A percentile compares a stretch with the other conserved stretches of the same genome.
Conservation (phyloP, 2,888 invertebrate genomes). For the Aromia moschata region DNA sequence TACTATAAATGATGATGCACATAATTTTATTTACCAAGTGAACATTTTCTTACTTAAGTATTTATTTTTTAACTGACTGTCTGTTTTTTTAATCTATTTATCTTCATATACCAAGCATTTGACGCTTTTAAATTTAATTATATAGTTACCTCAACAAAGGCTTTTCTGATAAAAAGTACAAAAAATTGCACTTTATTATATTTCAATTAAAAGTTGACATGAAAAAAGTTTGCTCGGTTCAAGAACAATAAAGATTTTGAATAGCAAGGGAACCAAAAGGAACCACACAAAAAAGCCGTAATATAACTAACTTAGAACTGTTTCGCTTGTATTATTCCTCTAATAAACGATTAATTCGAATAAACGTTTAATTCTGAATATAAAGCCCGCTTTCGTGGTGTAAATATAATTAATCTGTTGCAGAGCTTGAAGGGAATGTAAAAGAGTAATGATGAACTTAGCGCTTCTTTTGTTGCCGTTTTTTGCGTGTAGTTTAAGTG, state of each 20-base stretch:
- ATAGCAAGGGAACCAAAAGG: slow-evolving; percentile 23
- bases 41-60: too few species aligned
- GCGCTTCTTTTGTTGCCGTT: slow-evolving; percentile 50
- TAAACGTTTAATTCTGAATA: slow-evolving; percentile 55
- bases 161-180: background rate
- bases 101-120: slow-evolving; percentile 13
- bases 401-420: slow-evolving; percentile 52
- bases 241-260: slow-evolving; percentile 24
- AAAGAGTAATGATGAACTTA: slow-evolving; percentile 52
- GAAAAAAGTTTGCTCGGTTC: slow-evolving; percentile 15
- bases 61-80: too few species aligned
- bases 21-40: too few species aligned
- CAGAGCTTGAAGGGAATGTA: slow-evolving; percentile 49
- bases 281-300: slow-evolving; percentile 32
- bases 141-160: background rate
- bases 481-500: slow-evolving; percentile 19
- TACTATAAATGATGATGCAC: too few species aligned
- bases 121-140: too few species aligned
- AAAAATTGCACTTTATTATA: slow-evolving; percentile 24
- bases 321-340: slow-evolving; percentile 30
- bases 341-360: slow-evolving; percentile 54
- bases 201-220: slow-evolving; percentile 20
- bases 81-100: too few species aligned
- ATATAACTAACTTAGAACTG: slow-evolving; percentile 29
- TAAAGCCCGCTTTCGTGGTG: slow-evolving; percentile 47